Percentiles rank a stretch among this genome's conserved stretches.
phyloP scores from a whole-genome alignment of 2,113 vertebrate species.

The Pygoscelis adeliae region DNA sequence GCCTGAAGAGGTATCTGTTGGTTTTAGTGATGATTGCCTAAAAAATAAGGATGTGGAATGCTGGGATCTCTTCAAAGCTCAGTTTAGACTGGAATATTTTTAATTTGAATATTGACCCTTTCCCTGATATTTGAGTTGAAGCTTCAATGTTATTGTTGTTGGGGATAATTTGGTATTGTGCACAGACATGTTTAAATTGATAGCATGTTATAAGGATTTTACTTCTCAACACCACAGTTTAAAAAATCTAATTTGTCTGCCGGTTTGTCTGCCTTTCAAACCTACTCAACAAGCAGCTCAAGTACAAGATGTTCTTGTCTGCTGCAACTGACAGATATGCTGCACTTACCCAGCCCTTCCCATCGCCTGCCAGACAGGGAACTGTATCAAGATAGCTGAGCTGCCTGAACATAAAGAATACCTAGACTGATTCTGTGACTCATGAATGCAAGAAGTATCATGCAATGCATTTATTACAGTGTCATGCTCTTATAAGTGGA shows the following conservation, averaged over 20 bases:
- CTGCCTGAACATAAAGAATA: not conserved
- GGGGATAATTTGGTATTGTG: not conserved
- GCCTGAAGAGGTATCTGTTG: not conserved
- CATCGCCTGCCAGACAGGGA: not conserved
- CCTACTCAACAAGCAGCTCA: conserved; percentile 36
- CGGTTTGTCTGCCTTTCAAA: conserved; percentile 36
- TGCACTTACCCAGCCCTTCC: not conserved
- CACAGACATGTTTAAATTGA: not conserved
- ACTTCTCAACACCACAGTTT: not conserved
- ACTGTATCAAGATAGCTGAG: not conserved
- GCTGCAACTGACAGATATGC: not conserved
- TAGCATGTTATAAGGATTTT: not conserved
- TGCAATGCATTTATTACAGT: not conserved
- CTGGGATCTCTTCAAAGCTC: not conserved
- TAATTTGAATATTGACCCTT: not conserved
- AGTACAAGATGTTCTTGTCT: conserved; percentile 64
- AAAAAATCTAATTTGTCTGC: conserved; percentile 34
- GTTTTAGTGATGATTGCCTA: not conserved
- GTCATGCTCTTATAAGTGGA: not conserved
- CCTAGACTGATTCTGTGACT: not conserved
- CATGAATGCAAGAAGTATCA: not conserved
- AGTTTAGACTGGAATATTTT: not conserved
- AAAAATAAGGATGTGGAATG: not conserved
- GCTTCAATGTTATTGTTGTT: not conserved
- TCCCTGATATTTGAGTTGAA: not conserved